A percentile compares a stretch with the other conserved stretches of the same genome.
phyloP scores from a whole-genome alignment of 1,140 invertebrate species.

The Caligus rogercresseyi region DNA sequence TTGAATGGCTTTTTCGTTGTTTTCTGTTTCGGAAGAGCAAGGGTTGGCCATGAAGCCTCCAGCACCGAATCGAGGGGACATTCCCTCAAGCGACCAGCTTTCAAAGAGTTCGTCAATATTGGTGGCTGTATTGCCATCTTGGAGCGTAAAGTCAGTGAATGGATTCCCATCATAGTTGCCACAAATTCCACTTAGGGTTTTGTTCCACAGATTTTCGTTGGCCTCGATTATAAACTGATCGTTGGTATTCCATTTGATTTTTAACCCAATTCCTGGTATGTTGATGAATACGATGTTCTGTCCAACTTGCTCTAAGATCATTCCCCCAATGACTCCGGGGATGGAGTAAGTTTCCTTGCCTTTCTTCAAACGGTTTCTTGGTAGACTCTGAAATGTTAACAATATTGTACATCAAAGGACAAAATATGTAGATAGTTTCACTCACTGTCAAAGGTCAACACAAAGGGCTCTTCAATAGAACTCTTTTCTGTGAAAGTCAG shows the following conservation, averaged over 20 bases:
- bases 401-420: not conserved
- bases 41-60: not conserved
- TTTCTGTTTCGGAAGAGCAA: not conserved
- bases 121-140: not conserved
- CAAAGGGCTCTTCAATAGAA: not conserved
- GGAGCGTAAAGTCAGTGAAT: not conserved
- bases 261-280: not conserved
- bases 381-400: not conserved
- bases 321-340: not conserved
- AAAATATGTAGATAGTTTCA: not conserved
- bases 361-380: not conserved
- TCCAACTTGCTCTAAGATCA: constrained; percentile 4
- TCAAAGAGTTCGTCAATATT: not conserved
- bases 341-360: not conserved
- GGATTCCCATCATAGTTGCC: not conserved
- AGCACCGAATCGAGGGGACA: not conserved
- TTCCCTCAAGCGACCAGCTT: not conserved
- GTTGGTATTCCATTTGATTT: constrained; percentile 8
- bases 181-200: not conserved
- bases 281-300: not conserved
- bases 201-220: not conserved
- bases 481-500: not conserved
- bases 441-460: not conserved
- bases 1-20: not conserved
- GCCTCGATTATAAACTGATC: not conserved